Base-by-base conservation (phyloP, 2,888 invertebrate genomes). In the Synanthedon andrenaeformis region DNA sequence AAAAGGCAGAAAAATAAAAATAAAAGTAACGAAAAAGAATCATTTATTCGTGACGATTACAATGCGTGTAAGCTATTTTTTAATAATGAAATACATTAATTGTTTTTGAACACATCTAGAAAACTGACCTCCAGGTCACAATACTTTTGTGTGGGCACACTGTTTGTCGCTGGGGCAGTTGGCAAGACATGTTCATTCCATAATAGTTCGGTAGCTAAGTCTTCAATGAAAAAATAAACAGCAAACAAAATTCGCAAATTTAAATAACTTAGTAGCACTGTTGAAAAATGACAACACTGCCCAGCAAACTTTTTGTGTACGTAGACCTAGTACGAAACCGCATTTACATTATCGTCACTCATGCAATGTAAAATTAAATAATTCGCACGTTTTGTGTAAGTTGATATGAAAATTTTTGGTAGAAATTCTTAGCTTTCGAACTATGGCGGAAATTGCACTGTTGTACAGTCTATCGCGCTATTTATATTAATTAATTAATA, bases 391-490 rank as follows among this genome's bases (percentile, higher is more conserved):
- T 23, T 23, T 23, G 23, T 23, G 4, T 23, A 28, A 8, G 8
- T 28, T 6, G 28, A 28, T 28, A 28, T 35, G 28, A 35, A 35
- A 35, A 35, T 45, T 45, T 45, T 45, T 45, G 45, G 45, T 45
- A 45, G 45, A 45, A 13, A 14, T 13, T 45, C 45, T 45, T 45
- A 45, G 45, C 45, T 35, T 51, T 41, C 19, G 48, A 51, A 51
- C 57, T 57, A 60, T 62, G 70, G 69, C 67, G 65, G 67, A 74
- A 67, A 66, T 76, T 76, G 74, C 74, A 83, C 84, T 85, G 83
- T 84, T 78, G 74, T 74, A 82, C 83, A 84, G 81, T 79, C 79
- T 79, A 83, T 70, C 67, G 72, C 66, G 72, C 76, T 82, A 81
- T 49, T 23, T 49, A 10, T 19, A 23, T 23, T 23, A 19, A 72